A percentile compares a stretch with the other conserved stretches of the same genome.
Evolutionary conservation across 2,888 invertebrate genomes (phyloP).

Genomic region (Tenthredo livida): DNA sequence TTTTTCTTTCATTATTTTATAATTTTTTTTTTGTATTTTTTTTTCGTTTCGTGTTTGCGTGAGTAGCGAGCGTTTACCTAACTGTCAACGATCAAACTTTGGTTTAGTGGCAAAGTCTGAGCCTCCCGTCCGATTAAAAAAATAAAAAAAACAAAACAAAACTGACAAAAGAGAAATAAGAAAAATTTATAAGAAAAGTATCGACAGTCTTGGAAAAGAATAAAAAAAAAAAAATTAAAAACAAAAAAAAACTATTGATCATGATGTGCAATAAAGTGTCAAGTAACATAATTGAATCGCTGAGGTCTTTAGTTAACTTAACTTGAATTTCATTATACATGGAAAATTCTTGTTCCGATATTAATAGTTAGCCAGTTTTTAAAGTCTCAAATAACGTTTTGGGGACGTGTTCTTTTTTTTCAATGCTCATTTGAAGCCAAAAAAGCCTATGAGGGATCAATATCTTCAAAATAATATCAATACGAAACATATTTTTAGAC

Average conservation of each 20-base stretch:
- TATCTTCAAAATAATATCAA: conserved; percentile 71
- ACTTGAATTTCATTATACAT: conserved; percentile 14
- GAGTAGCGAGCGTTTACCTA: conserved; percentile 20
- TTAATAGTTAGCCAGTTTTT: conserved; percentile 20
- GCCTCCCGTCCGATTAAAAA: conserved; percentile 41
- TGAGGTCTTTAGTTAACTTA: conserved; percentile 1
- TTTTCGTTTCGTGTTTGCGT: not conserved
- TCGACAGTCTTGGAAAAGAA: conserved; percentile 20
- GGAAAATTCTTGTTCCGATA: conserved; percentile 13
- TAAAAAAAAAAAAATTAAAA: not conserved
- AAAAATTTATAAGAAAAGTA: conserved; percentile 53
- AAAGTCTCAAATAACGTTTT: not conserved
- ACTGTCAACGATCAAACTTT: conserved; percentile 50
- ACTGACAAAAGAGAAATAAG: conserved; percentile 6
- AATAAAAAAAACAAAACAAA: not conserved
- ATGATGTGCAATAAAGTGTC: conserved; percentile 52
- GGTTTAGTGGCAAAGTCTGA: conserved; percentile 48
- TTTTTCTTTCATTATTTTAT: not conserved
- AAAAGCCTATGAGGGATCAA: conserved; percentile 73
- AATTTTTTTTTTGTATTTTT: not conserved
- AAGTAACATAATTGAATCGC: conserved; percentile 28
- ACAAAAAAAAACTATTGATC: not conserved
- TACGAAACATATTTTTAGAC: conserved; percentile 75
- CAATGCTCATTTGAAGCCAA: conserved; percentile 54
- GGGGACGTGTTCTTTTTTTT: not conserved